Percentiles rank a stretch among this genome's conserved stretches.
Conservation (phyloP, 2,888 invertebrate species). For the Monoplex corrugatus region DNA sequence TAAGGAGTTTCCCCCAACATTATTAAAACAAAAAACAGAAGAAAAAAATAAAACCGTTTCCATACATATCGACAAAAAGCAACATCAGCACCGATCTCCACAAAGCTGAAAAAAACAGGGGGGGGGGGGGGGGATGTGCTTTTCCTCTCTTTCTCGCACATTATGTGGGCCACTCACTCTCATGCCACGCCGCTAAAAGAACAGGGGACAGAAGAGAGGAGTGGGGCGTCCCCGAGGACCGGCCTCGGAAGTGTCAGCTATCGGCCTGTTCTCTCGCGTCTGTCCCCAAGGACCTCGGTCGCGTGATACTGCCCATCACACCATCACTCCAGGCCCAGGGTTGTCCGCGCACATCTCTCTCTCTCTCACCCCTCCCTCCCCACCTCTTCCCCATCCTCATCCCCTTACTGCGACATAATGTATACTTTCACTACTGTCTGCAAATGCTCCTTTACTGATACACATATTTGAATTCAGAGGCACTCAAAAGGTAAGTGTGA, state of each 20-base stretch:
- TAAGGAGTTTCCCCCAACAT: no score
- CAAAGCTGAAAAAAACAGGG: not conserved
- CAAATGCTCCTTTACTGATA: no score
- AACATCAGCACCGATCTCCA: no score
- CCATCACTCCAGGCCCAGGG: not conserved
- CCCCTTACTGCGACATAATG: no score
- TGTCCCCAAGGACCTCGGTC: not conserved
- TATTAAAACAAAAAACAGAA: not conserved
- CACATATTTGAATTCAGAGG: no score
- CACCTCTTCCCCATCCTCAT: not conserved
- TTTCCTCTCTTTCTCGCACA: not conserved
- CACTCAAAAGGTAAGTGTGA: no score
- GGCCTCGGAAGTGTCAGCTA: not conserved
- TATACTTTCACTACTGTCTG: no score
- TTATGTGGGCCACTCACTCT: no score
- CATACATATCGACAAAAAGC: no score
- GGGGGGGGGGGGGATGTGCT: not conserved
- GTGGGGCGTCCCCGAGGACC: not conserved
- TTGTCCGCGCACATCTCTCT: not conserved
- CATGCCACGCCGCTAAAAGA: not conserved
- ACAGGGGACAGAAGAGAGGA: not conserved
- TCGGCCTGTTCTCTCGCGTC: not conserved
- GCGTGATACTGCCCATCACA: conserved; percentile 26
- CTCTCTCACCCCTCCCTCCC: not conserved
- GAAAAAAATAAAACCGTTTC: not conserved